Evolutionary conservation across 2,113 vertebrate species (phyloP).

Genomic region (Puma concolor): DNA sequence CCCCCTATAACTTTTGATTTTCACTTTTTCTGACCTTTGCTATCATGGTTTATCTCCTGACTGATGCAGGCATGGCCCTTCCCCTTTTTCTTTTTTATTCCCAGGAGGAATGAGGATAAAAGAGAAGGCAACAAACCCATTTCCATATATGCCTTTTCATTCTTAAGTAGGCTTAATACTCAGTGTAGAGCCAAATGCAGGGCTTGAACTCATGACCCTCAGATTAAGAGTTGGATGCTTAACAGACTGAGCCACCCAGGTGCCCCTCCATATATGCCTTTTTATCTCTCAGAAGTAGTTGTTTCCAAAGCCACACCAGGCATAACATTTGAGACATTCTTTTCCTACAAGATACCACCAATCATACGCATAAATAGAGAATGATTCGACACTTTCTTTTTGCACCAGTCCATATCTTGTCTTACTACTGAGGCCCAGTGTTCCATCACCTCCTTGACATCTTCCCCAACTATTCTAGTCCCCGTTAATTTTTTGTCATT

Average conservation of each 20-base stretch:
- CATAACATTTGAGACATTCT: background rate
- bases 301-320: background rate
- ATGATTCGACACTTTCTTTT: background rate
- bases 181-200: too few species aligned
- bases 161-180: too few species aligned
- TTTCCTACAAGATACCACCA: background rate
- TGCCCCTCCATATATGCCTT: background rate
- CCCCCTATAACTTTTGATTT: background rate
- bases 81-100: background rate
- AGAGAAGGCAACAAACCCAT: background rate
- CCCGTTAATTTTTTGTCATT: background rate
- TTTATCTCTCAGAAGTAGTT: background rate
- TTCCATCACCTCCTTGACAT: background rate
- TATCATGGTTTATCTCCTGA: background rate
- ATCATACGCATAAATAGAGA: background rate
- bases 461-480: background rate
- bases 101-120: background rate
- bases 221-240: too few species aligned
- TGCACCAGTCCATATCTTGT: background rate
- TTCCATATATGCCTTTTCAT: background rate
- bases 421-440: background rate
- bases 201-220: too few species aligned
- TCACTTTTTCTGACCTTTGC: constrained; percentile 8
- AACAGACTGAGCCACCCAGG: too few species aligned
- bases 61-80: background rate